Conservation (phyloP, 1,140 invertebrate species). For the Cotesia typhae region DNA sequence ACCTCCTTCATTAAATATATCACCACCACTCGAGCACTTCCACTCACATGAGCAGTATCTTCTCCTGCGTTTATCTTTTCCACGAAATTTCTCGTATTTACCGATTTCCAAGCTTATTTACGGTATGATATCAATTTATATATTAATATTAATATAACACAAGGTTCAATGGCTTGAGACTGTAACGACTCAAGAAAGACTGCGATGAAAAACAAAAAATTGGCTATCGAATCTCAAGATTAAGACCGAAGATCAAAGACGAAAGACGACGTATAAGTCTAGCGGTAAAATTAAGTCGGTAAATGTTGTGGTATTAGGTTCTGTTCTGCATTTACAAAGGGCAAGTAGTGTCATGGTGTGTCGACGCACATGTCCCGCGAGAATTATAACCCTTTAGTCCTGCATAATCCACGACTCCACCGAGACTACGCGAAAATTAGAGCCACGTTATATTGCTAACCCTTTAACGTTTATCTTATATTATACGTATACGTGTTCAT, state of each 20-base stretch:
- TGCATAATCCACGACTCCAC: slow-evolving; percentile 65
- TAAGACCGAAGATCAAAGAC: neutral
- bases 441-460: slow-evolving; percentile 45
- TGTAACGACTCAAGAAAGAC: too few relatives aligned
- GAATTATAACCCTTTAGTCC: slow-evolving; percentile 62
- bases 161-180: too few relatives aligned
- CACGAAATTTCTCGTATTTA: slow-evolving; percentile 47
- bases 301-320: too few relatives aligned
- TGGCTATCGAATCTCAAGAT: too few relatives aligned
- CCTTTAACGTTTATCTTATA: slow-evolving; percentile 16
- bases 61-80: slow-evolving; percentile 52
- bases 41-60: neutral
- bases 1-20: slow-evolving; percentile 60
- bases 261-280: neutral
- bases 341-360: slow-evolving; percentile 55
- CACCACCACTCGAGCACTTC: slow-evolving; percentile 9
- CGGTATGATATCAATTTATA: neutral
- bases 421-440: slow-evolving; percentile 63
- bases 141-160: too few relatives aligned
- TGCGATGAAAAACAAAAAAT: too few relatives aligned
- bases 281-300: too few relatives aligned
- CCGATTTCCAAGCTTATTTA: slow-evolving; percentile 29
- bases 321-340: slow-evolving; percentile 40
- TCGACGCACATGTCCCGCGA: slow-evolving; percentile 58
- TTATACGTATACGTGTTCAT: neutral